phyloP scores from a whole-genome alignment of 2,797 vertebrate species.

The Melanotaenia parkinsoni region DNA sequence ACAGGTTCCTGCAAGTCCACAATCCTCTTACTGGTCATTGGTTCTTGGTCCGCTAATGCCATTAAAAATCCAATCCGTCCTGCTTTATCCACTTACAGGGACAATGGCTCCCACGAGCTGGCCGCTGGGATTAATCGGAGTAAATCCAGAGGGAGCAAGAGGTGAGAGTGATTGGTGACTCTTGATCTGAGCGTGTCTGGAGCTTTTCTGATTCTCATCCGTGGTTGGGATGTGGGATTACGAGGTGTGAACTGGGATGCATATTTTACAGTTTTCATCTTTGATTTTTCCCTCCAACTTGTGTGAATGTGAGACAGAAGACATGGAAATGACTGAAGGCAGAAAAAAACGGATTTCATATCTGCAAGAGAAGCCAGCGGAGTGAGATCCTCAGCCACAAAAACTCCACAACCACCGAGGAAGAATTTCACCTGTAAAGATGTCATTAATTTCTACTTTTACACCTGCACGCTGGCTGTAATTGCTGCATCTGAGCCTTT shows the following conservation, averaged over 20 bases:
- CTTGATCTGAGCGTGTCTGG: neutral
- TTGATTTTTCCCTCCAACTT: neutral
- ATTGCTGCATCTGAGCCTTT: conserved; percentile 15
- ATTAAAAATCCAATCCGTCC: conserved; percentile 64
- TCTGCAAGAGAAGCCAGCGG: neutral
- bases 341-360: conserved; percentile 3
- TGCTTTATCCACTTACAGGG: conserved; percentile 70
- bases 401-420: neutral
- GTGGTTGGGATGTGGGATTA: neutral
- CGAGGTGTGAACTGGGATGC: neutral
- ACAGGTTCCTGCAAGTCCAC: conserved; percentile 48
- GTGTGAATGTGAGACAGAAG: neutral
- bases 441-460: conserved; percentile 23
- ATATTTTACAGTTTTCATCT: neutral
- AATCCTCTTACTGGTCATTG: conserved; percentile 74
- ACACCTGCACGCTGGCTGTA: conserved; percentile 10
- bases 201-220: neutral
- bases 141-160: conserved; percentile 34
- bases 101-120: conserved; percentile 49
- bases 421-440: conserved; percentile 15
- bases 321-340: neutral
- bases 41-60: conserved; percentile 51
- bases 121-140: conserved; percentile 61
- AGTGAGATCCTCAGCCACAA: conserved; percentile 1
- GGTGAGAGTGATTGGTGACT: conserved; percentile 15